Evolutionary conservation across 2,113 vertebrate species (phyloP), one percentile per base, ranked within the genome.

Genomic region (Prietella phreatophila): DNA sequence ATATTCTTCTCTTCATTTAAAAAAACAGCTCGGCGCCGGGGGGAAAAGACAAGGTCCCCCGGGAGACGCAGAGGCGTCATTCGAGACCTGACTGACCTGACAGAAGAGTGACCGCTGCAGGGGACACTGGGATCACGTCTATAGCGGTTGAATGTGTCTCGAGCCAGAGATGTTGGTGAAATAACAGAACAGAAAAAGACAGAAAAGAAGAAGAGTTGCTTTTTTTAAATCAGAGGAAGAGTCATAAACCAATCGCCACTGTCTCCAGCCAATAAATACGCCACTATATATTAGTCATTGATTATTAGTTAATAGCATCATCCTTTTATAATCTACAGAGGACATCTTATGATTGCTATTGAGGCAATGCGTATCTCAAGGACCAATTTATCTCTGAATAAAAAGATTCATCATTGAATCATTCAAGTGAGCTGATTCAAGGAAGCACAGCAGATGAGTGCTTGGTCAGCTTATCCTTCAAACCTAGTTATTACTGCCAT

Each of bases 21-120:
- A 84, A 84, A 63, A 84, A 69, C 83, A 69, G 17, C 39, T 67
- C 22, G 83, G 63, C 42, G 61, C 83, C 42, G 2, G 25, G 42
- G n/a, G 42, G 47, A 5, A 25, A 60, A 60, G 55, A 85, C 84
- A 85, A 85, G 53, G 69, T 76, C 69, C 22, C 55, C 27, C 7
- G n/a, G 69, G 84, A 76, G 84, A 56, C 85, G 61, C 50, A 14
- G n/a, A 81, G 63, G 53, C 42, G 39, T 85, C 84, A 85, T 60
- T 76, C 4, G 84, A 85, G 69, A 75, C 69, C 84, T 61, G 69
- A 85, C 67, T 58, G 84, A 58, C 67, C 84, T 75, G 30, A 73
- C 30, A 65, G 67, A 55, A 58, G 47, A 73, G 67, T 75, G 69
- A 85, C 84, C 84, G 67, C 84, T 60, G 55, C 14, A 58, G 84